These are phyloP conservation scores for Brassicogethes aeneus DNA, from an alignment of 2,888 invertebrate genomes.

Conservation along the genomic window DNA sequence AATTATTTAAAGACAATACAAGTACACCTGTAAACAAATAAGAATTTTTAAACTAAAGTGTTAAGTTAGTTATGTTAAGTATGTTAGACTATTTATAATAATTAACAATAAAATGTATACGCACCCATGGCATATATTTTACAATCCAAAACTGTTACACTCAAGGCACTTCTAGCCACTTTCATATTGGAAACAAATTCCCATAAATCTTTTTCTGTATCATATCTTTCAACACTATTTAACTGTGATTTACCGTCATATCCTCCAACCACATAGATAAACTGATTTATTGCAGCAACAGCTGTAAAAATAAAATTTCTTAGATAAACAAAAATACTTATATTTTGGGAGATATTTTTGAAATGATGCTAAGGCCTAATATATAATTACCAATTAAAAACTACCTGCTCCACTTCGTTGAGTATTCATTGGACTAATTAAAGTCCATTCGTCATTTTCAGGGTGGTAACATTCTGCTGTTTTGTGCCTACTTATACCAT, in stretches of 20 bases:
- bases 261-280: constrained; percentile 91
- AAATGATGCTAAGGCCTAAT: neutral
- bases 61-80: too few species aligned
- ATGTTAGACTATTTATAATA: too few species aligned
- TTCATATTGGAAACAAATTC: constrained; percentile 65
- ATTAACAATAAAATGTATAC: constrained; percentile 12
- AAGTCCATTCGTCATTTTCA: constrained; percentile 82
- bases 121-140: constrained; percentile 84
- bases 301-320: too few species aligned
- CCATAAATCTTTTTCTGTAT: constrained; percentile 77
- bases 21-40: too few species aligned
- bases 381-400: too few species aligned
- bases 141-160: constrained; percentile 76
- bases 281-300: constrained; percentile 75
- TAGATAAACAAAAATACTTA: too few species aligned
- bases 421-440: constrained; percentile 67
- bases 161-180: constrained; percentile 78
- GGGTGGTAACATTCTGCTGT: constrained; percentile 90
- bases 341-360: neutral
- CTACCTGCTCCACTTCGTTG: constrained; percentile 78
- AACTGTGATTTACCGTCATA: constrained; percentile 80
- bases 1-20: too few species aligned
- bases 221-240: constrained; percentile 76
- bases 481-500: constrained; percentile 66
- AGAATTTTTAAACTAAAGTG: too few species aligned